Evolutionary conservation across 2,888 invertebrate species (phyloP), one percentile per base, ranked within the genome.

Genomic region (Germaria angustata): DNA sequence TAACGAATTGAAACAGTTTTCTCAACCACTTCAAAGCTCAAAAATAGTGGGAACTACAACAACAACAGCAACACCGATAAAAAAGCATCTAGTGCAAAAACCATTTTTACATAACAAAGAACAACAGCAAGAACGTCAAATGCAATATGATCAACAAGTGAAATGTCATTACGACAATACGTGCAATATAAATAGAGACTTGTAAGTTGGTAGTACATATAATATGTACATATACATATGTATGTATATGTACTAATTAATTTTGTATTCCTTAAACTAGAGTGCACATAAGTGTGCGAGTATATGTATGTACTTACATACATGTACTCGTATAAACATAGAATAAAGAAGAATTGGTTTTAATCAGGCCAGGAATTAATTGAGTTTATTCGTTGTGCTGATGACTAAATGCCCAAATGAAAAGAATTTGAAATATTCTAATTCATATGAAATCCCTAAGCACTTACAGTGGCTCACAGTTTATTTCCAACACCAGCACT

Each of bases 121-220:
- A 49, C 34, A 44, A 28, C 7, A 53, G n/a, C n/a, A n/a, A n/a
- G n/a, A 44, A 63, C 20, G 17, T 22, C 71, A 78, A 65, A 32
- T 71, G 28, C 55, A 55, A 44, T 36, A 71, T 61, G 55, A 71
- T 63, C 63, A 78, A 78, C 69, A 78, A 63, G 55, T 65, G 15
- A 71, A 78, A 46, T 55, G 46, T 49, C 36, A 39, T 32, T 46
- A 49, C 32, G 65, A 46, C n/a, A 65, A 55, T 46, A 20, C 55
- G 34, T 49, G 13, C 36, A 55, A 36, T 32, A 66, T 11, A 13
- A 63, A 53, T 3, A 46, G n/a, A 17, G 65, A 71, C 11, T 65
- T 65, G 78, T 78, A 71, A 78, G 78, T 61, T 59, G n/a, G 39
- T 28, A 3, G 6, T 28, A 28, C 6, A 5, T 6, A 28, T 3